Percentiles rank a stretch among this genome's conserved stretches.
These are phyloP conservation scores for Zoanthus gigantus DNA, from an alignment of 92 coral and sea anemone species.

Conservation along the genomic window DNA sequence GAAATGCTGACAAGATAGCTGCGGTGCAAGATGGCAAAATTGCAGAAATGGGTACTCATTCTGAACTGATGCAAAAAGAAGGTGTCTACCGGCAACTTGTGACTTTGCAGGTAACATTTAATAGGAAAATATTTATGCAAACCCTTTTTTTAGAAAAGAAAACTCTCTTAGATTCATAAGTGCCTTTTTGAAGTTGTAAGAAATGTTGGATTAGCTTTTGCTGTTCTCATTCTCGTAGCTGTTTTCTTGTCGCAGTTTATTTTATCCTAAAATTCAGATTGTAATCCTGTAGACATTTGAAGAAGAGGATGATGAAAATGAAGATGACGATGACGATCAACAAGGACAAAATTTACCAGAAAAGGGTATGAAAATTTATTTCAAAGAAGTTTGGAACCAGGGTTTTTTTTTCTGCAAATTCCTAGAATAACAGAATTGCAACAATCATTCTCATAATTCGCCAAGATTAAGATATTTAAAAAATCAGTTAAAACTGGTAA, in stretches of 20 bases:
- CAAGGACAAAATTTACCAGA: neutral
- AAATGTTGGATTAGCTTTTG: neutral
- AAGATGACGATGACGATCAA: neutral
- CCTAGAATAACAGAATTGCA: too few relatives aligned
- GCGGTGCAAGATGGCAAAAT: conserved; percentile 88
- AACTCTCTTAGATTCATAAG: neutral
- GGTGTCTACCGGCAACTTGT: conserved; percentile 93
- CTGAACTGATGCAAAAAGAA: conserved; percentile 86
- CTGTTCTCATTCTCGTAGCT: neutral
- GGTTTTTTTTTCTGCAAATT: too few relatives aligned
- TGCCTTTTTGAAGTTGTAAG: neutral
- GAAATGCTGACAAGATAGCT: conserved; percentile 91
- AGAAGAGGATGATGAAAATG: neutral
- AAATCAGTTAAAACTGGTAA: too few relatives aligned
- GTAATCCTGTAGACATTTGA: neutral
- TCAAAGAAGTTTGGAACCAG: neutral
- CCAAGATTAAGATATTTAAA: too few relatives aligned
- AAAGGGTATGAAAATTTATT: neutral
- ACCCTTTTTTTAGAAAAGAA: neutral
- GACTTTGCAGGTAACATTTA: conserved; percentile 77
- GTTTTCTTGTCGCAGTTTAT: neutral
- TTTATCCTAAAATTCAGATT: neutral
- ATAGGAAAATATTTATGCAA: neutral
- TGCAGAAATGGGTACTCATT: conserved; percentile 88
- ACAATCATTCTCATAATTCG: too few relatives aligned